Percentiles rank a stretch among this genome's conserved stretches.
phyloP scores from a whole-genome alignment of 2,113 vertebrate genomes.

The Chlorodrepanis virens region DNA sequence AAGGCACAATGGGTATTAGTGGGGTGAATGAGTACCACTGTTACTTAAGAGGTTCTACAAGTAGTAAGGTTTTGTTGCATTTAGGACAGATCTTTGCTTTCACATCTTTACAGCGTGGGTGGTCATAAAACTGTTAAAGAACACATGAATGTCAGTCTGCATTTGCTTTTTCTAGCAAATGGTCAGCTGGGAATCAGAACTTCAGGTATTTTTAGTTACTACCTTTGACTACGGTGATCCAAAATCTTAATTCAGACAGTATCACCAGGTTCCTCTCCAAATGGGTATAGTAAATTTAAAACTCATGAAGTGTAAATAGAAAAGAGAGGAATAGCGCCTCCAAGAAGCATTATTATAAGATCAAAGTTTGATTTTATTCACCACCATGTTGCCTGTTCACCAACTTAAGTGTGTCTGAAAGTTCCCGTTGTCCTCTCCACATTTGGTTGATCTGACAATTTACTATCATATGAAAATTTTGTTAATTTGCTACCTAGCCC shows the following conservation, averaged over 20 bases:
- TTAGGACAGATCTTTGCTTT: background rate
- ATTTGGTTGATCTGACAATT: background rate
- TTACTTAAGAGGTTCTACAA: background rate
- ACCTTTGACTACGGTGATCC: background rate
- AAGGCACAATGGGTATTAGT: background rate
- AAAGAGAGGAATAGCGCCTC: background rate
- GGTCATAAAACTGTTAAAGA: background rate
- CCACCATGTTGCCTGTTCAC: background rate
- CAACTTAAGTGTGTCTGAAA: background rate
- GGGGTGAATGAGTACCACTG: accelerated
- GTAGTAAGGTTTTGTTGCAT: background rate
- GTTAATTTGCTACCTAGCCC: background rate
- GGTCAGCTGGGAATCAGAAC: background rate
- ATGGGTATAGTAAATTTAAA: background rate
- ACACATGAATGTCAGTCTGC: background rate
- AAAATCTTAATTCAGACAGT: background rate
- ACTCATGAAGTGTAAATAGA: background rate
- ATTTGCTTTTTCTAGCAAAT: background rate
- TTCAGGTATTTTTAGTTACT: background rate
- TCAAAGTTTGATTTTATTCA: background rate
- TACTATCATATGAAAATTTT: background rate
- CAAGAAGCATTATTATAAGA: background rate
- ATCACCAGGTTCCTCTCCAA: background rate
- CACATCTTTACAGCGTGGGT: background rate
- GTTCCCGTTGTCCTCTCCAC: background rate